Evolutionary conservation across 2,888 invertebrate species (phyloP), one percentile per base, ranked within the genome.

Genomic region (Leucophora obtusa): DNA sequence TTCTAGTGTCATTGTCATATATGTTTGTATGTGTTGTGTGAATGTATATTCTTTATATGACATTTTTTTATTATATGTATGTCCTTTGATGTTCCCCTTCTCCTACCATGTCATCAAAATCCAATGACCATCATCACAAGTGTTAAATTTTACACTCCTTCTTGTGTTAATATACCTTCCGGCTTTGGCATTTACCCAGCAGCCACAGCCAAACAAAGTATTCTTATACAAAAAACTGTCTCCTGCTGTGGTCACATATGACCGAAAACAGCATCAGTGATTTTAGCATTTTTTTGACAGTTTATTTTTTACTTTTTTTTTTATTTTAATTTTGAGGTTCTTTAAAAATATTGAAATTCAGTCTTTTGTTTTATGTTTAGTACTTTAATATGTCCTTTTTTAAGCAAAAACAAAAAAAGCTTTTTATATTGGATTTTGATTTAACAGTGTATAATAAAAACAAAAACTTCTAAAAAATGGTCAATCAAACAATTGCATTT

Each of bases 261-360:
- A 65, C 71, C 84, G 72, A 73, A 79, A 77, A 62, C 73, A 70
- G 73, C 81, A 81, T 81, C 73, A 77, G 33, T 58, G 70, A 70
- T 74, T 77, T 72, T 38, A 74, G 84, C 84, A 85, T 87, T 87
- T 87, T 87, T 87, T 84, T 87, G 87, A 87, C 87, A 87, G 85
- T 86, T 87, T 87, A 85, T 83, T 84, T 65, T 69, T 51, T 74
- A 81, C 78, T 65, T 66, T n/a, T 65, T 21, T 21, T 28, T 28
- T 28, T 28, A 28, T 28, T 6, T 28, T 28, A 3, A 28, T 28
- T 73, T 75, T 58, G 69, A 59, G 47, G 7, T 56, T 38, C 24
- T 63, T 24, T 72, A 35, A 43, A 73, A 18, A 4, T 47, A 59
- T 21, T 43, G n/a, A 35, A 6, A 56, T 18, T 51, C 6, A 43